Base-by-base conservation (phyloP, 1,140 invertebrate genomes). In the Leptestheria dahalacensis region DNA sequence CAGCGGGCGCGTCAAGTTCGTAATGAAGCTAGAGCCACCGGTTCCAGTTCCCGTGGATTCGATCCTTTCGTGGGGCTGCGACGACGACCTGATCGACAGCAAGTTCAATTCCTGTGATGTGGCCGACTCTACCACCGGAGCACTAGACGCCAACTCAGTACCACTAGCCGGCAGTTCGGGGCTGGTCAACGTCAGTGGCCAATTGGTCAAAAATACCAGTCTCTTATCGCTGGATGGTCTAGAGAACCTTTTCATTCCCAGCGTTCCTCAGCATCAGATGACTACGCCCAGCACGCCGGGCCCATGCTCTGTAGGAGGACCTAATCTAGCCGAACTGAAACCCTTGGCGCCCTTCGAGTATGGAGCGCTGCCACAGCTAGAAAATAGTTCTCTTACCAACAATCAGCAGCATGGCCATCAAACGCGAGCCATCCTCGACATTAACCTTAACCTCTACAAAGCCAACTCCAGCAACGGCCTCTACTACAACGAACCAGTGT, bases 371-470 rank as follows among this genome's bases (percentile, higher is more conserved):
- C 48, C 63, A 64, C 49, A 64, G 63, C 29, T 33, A 3, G 9
- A 29, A 11, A 52, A 52, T 26, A 55, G 53, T 29, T 59, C 66
- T 65, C 60, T 57, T 62, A 49, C 63, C 65, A 21, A 64, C 63
- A 59, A 87, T n/a, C 84, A 87, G 67, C 86, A 90, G 67, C 86
- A 90, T 67, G 86, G 85, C 72, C 85, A 88, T 70, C 80, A 85
- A 63, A 62, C 70, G 23, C 61, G 74, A 61, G 70, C 21, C 68
- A 72, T 25, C 60, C 53, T 65, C 70, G 26, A 68, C 77, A 26
- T 72, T 74, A 29, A 67, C 73, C 15, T 70, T 72, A 3, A 70
- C 72, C 11, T 71, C 73, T 61, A 69, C 57, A 46, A 62, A 57
- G 15, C 73, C 60, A 57, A 53, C 11, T 48, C 46, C 48, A 59